Base-by-base conservation (phyloP, 1,140 invertebrate genomes). In the Ips typographus region DNA sequence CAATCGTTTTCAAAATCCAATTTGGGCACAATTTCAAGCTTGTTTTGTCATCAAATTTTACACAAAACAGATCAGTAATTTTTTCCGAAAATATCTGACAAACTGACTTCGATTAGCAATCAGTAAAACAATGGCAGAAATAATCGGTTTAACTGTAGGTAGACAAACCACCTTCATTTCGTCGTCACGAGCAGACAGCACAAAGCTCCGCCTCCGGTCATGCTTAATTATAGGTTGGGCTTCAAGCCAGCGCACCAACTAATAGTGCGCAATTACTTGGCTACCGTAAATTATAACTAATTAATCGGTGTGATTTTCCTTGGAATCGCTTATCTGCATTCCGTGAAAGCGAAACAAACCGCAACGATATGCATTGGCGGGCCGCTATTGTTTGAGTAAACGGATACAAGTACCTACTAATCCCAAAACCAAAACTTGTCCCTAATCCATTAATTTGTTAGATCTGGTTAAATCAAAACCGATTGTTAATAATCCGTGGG, bases 221-320 rank as follows among this genome's bases (percentile, higher is more conserved):
- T 74, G 65, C 64, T 71, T 74, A 74, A 74, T 74, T 74, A 74
- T 65, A 74, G 65, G 71, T 71, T 74, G 62, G 63, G 65, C 41
- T 58, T 68, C 4, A 65, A 51, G 43, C 44, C 57, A 41, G 37
- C 56, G 56, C 65, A 60, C 71, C 61, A 65, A 71, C 71, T 75
- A 75, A 75, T 74, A 65, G 72, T 71, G 66, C 70, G 71, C 73
- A 76, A 74, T 75, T 75, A 74, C 68, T 8, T 38, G 4, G 75
- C 75, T 76, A 76, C 73, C 60, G 75, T 69, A 71, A 74, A 73
- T 67, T 76, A 76, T 73, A 73, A 74, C 71, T 74, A 71, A 71
- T 71, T 59, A 60, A 67, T 67, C 65, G 65, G 57, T 60, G 70
- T 68, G 73, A 74, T 72, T 74, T 70, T 70, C 73, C 68, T 72